phyloP scores from a whole-genome alignment of 1,140 invertebrate species.

The Aleiodes sp. region DNA sequence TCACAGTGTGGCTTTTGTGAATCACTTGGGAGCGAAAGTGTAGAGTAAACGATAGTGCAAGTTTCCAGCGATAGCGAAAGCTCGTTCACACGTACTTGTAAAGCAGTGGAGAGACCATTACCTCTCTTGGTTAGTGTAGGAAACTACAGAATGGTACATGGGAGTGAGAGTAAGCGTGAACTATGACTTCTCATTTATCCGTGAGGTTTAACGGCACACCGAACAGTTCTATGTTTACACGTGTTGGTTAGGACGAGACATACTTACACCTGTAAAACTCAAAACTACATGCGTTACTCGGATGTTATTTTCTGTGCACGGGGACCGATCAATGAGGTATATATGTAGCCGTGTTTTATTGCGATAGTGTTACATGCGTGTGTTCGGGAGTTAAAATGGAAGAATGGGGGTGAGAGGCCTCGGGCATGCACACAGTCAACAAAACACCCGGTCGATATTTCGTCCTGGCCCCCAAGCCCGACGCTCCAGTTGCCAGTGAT shows the following conservation, averaged over 20 bases:
- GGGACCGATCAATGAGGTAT: constrained; percentile 12
- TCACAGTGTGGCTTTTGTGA: no score
- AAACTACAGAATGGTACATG: constrained; percentile 15
- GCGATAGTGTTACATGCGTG: neutral
- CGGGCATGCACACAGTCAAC: constrained; percentile 25
- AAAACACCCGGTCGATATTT: constrained; percentile 58
- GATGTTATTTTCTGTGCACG: constrained; percentile 1
- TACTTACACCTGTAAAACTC: constrained; percentile 16
- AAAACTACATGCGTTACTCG: neutral
- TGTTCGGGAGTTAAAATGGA: constrained; percentile 20
- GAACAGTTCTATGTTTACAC: constrained; percentile 16
- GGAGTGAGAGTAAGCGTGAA: constrained; percentile 36
- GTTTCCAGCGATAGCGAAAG: constrained; percentile 63
- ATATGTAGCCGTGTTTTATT: neutral
- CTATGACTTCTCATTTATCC: constrained; percentile 33
- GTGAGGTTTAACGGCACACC: no score
- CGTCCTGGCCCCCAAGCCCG: constrained; percentile 43
- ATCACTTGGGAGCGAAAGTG: neutral
- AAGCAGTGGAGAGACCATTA: constrained; percentile 52
- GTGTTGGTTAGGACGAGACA: neutral
- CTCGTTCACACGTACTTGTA: constrained; percentile 51
- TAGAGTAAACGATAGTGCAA: constrained; percentile 61
- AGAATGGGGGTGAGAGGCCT: constrained; percentile 26
- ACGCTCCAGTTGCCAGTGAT: constrained; percentile 45
- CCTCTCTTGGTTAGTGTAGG: constrained; percentile 41